phyloP scores from a whole-genome alignment of 2,797 vertebrate species.

The Crenuchus spilurus region DNA sequence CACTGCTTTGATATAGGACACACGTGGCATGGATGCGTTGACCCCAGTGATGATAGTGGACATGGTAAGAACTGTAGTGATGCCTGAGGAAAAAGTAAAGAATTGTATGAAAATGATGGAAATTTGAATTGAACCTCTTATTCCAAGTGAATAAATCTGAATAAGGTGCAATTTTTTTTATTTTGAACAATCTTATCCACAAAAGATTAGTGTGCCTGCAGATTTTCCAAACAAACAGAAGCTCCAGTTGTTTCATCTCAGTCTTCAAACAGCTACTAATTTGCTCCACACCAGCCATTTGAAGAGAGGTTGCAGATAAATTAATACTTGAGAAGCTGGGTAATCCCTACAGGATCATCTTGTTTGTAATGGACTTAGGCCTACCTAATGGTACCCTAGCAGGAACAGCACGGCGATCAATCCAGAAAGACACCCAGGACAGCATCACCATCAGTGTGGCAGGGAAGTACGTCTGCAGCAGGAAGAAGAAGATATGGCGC shows the following conservation, averaged over 20 bases:
- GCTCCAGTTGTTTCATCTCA: too few species aligned
- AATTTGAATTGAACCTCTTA: too few species aligned
- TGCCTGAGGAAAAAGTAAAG: conserved; percentile 67
- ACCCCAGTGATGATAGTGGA: conserved; percentile 86
- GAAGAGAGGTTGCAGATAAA: too few species aligned
- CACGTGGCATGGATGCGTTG: conserved; percentile 84
- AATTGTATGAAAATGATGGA: background rate
- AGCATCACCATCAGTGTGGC: conserved; percentile 97
- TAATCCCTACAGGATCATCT: background rate
- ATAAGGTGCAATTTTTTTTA: too few species aligned
- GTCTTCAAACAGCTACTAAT: too few species aligned
- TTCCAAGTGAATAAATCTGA: too few species aligned
- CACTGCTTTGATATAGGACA: conserved; percentile 85
- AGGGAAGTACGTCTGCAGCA: conserved; percentile 96
- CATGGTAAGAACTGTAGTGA: conserved; percentile 84
- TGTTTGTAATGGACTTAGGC: conserved; percentile 3
- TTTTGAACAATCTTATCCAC: too few species aligned
- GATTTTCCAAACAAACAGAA: too few species aligned
- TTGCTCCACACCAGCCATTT: too few species aligned
- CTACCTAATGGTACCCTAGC: conserved; percentile 93
- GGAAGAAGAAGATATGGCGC: conserved; percentile 97
- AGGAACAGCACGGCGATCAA: conserved; percentile 91
- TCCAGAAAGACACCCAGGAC: conserved; percentile 99
- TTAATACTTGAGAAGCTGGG: background rate
- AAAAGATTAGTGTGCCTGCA: too few species aligned